Percentiles rank a stretch among this genome's conserved stretches.
phyloP scores from a whole-genome alignment of 2,888 invertebrate species.

The Cremastinae sp. region DNA sequence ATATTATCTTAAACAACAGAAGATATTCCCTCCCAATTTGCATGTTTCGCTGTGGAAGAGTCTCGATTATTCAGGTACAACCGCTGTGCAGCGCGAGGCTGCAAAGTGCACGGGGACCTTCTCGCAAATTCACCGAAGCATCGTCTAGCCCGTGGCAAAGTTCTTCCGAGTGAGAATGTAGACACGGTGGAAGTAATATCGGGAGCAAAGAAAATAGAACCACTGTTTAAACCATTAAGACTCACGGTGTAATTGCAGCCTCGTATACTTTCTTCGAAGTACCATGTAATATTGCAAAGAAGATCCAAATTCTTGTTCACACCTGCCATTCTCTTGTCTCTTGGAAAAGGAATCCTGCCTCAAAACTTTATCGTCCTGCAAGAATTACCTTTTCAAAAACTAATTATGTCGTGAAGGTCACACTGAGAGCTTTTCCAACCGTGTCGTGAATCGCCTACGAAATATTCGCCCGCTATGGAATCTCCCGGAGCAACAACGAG shows the following conservation, averaged over 20 bases:
- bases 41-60: constrained; percentile 74
- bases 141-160: background rate
- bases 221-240: constrained; percentile 25
- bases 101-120: constrained; percentile 17
- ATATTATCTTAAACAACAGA: constrained; percentile 75
- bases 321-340: constrained; percentile 32
- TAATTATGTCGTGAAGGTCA: constrained; percentile 63
- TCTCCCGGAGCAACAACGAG: constrained; percentile 44
- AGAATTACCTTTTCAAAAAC: constrained; percentile 51
- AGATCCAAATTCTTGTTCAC: constrained; percentile 35
- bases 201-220: constrained; percentile 26
- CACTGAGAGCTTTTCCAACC: constrained; percentile 19
- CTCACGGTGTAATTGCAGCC: constrained; percentile 31
- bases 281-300: constrained; percentile 16
- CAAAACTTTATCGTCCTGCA: constrained; percentile 30
- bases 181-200: background rate
- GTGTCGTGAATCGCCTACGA: constrained; percentile 19
- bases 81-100: background rate
- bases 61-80: constrained; percentile 72
- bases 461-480: constrained; percentile 41
- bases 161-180: background rate
- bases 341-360: constrained; percentile 31
- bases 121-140: background rate
- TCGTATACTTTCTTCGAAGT: background rate
- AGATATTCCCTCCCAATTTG: constrained; percentile 74